Evolutionary conservation across 1,140 invertebrate genomes (phyloP).

Genomic region (Drosophila tropicalis): DNA sequence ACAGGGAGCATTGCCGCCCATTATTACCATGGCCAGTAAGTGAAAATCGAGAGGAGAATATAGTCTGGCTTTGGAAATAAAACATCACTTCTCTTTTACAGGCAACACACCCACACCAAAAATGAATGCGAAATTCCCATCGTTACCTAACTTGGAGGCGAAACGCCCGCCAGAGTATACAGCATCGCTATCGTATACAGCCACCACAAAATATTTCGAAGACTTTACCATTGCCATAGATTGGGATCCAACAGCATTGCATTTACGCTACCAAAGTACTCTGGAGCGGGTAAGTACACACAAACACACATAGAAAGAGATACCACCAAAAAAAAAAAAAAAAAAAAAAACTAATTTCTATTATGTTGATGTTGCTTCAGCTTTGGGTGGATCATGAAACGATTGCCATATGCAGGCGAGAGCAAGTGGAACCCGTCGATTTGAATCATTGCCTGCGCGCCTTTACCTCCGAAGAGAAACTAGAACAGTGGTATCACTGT

Average conservation of each 20-base stretch:
- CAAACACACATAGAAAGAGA: neutral
- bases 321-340: too few species aligned
- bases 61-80: neutral
- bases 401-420: slow-evolving; percentile 87
- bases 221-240: slow-evolving; percentile 82
- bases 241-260: slow-evolving; percentile 95
- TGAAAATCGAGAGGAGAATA: neutral
- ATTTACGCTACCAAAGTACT: slow-evolving; percentile 93
- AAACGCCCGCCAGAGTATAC: slow-evolving; percentile 67
- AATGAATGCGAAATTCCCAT: slow-evolving; percentile 72
- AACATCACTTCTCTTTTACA: slow-evolving; percentile 14
- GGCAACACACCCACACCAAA: slow-evolving; percentile 67
- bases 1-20: slow-evolving; percentile 65
- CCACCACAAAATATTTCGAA: slow-evolving; percentile 73
- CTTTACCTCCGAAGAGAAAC: slow-evolving; percentile 93
- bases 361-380: slow-evolving; percentile 75
- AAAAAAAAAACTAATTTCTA: too few species aligned
- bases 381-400: slow-evolving; percentile 89
- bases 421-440: slow-evolving; percentile 91
- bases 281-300: slow-evolving; percentile 87
- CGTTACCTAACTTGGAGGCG: slow-evolving; percentile 72
- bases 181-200: slow-evolving; percentile 60
- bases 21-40: slow-evolving; percentile 60
- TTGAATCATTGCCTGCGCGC: slow-evolving; percentile 91
- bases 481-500: slow-evolving; percentile 94